Percentiles rank a stretch among this genome's conserved stretches.
Evolutionary conservation across 1,140 invertebrate species (phyloP).

Genomic region (Theocolax elegans): DNA sequence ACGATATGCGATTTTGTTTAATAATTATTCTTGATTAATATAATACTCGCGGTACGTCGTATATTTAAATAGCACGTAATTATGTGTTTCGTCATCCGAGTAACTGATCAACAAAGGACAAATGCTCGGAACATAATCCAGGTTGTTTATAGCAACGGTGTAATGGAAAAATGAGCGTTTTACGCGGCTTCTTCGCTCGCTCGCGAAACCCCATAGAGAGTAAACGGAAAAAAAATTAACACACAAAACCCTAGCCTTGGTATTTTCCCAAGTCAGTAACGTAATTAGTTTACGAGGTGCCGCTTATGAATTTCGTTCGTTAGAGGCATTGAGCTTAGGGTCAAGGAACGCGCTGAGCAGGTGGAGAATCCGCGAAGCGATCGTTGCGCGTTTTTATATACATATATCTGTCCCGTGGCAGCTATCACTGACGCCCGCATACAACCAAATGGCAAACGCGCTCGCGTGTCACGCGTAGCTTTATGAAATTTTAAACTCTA

Average conservation of each 20-base stretch:
- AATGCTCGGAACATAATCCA: no score
- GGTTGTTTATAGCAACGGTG: no score
- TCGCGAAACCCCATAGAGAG: not conserved
- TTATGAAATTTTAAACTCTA: conserved; percentile 44
- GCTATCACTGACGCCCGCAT: conserved; percentile 23
- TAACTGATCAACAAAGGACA: no score
- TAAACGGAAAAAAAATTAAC: conserved; percentile 22
- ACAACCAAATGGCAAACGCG: not conserved
- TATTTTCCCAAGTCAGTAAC: conserved; percentile 9
- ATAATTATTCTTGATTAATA: no score
- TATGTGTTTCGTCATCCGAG: no score
- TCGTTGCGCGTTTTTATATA: conserved; percentile 17
- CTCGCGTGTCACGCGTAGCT: not conserved
- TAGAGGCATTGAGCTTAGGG: not conserved
- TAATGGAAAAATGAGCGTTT: no score
- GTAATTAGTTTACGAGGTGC: conserved; percentile 13
- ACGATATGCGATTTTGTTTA: no score
- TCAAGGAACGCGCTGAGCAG: conserved; percentile 31
- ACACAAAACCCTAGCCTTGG: not conserved
- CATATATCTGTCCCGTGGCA: conserved; percentile 25
- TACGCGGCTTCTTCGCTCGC: no score
- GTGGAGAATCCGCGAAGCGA: conserved; percentile 3
- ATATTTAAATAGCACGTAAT: no score
- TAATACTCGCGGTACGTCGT: no score
- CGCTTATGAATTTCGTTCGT: conserved; percentile 5